These are phyloP conservation scores for Myzus persicae DNA, from an alignment of 1,140 invertebrate genomes.

Conservation along the genomic window DNA sequence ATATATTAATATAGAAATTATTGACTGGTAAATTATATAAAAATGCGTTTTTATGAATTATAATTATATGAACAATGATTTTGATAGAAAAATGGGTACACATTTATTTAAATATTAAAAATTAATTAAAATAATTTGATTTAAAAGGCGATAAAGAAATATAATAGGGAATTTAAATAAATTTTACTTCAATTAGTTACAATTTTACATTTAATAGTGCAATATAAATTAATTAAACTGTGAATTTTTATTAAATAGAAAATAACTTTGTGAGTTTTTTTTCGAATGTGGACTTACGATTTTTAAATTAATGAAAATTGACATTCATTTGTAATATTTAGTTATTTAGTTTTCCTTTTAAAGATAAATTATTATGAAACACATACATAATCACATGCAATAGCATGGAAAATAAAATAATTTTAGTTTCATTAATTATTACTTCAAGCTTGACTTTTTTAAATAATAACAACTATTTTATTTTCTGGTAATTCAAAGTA, in stretches of 20 bases:
- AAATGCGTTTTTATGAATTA: not conserved
- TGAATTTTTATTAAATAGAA: not conserved
- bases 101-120: not conserved
- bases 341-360: no score
- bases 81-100: not conserved
- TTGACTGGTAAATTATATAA: not conserved
- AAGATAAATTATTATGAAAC: no score
- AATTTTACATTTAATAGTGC: not conserved
- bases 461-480: not conserved
- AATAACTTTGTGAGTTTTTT: not conserved
- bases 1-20: not conserved
- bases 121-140: constrained; percentile 22
- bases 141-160: not conserved
- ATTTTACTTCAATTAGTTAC: not conserved
- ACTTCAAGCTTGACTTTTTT: not conserved
- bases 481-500: not conserved
- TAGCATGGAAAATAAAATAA: not conserved
- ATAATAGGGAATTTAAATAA: not conserved
- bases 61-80: not conserved
- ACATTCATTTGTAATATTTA: no score
- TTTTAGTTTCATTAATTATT: not conserved
- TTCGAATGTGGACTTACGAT: not conserved
- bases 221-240: not conserved
- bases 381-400: no score
- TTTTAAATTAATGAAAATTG: not conserved